A percentile compares a stretch with the other conserved stretches of the same genome.
phyloP scores from a whole-genome alignment of 2,113 vertebrate species.

The Tragulus kanchil region DNA sequence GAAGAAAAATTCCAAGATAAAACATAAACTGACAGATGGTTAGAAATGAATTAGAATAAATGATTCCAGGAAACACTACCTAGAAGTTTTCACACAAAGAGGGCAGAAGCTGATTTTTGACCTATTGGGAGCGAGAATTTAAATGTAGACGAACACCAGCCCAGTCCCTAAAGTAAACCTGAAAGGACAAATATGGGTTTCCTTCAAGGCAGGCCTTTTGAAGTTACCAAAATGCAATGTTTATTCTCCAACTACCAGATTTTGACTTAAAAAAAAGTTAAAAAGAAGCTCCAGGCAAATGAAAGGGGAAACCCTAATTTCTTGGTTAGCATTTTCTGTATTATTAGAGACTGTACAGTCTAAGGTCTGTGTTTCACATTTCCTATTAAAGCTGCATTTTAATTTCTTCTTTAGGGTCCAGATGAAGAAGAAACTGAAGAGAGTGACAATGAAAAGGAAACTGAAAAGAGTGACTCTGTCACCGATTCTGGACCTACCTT shows the following conservation, averaged over 20 bases:
- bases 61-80: background rate
- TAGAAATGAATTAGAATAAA: background rate
- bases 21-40: background rate
- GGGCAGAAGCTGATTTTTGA: slow-evolving; percentile 10
- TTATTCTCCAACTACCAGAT: too few species aligned
- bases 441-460: slow-evolving; percentile 84
- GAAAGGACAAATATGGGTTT: background rate
- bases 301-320: too few species aligned
- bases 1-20: slow-evolving; percentile 41
- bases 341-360: background rate
- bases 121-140: background rate
- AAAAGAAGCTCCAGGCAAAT: too few species aligned
- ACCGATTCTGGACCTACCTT: slow-evolving; percentile 92
- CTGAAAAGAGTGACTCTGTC: slow-evolving; percentile 82
- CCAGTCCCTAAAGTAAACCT: background rate
- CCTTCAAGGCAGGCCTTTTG: too few species aligned
- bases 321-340: background rate
- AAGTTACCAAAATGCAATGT: too few species aligned
- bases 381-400: slow-evolving; percentile 32
- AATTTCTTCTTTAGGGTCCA: slow-evolving; percentile 76
- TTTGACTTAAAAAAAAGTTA: too few species aligned
- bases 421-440: slow-evolving; percentile 84
- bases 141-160: background rate
- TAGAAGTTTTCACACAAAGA: background rate
- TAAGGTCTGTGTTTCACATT: background rate